Percentiles rank a stretch among this genome's conserved stretches.
Evolutionary conservation across 2,888 invertebrate genomes (phyloP).

Genomic region (Scaeva pyrastri): DNA sequence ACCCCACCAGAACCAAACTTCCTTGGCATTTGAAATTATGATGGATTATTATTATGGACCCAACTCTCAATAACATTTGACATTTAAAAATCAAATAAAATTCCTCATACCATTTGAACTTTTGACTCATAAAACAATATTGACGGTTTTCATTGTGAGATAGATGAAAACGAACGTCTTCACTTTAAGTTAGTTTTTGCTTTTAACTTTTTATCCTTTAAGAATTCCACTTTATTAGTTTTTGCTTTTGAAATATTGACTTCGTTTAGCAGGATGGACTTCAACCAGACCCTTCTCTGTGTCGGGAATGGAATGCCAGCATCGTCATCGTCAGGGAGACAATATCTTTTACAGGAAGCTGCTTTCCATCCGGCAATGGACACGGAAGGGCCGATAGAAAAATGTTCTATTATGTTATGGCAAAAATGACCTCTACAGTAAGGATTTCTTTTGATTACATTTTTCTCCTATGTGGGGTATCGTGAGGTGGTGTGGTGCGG

Average conservation of each 20-base stretch:
- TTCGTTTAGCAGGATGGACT: background rate
- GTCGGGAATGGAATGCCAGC: too few relatives aligned
- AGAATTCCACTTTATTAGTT: constrained; percentile 1
- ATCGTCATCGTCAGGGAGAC: background rate
- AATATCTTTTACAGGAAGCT: constrained; percentile 12
- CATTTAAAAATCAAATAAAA: too few relatives aligned
- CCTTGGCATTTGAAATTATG: too few relatives aligned
- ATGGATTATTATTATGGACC: too few relatives aligned
- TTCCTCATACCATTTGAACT: too few relatives aligned
- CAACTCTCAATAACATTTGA: too few relatives aligned
- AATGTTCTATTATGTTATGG: constrained; percentile 1
- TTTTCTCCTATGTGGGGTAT: background rate
- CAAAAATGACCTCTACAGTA: background rate
- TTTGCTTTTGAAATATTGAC: constrained; percentile 4
- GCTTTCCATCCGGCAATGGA: background rate
- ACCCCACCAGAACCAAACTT: too few relatives aligned
- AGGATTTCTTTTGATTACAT: background rate
- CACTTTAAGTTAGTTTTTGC: too few relatives aligned
- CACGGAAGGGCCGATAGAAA: background rate
- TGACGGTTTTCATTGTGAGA: too few relatives aligned
- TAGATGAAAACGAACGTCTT: too few relatives aligned
- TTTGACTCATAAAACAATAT: too few relatives aligned
- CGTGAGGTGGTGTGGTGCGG: too few relatives aligned
- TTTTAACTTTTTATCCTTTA: background rate
- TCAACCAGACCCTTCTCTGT: background rate